Base-by-base conservation (phyloP, 2,888 invertebrate genomes). In the Gisinianus flammeolus region DNA sequence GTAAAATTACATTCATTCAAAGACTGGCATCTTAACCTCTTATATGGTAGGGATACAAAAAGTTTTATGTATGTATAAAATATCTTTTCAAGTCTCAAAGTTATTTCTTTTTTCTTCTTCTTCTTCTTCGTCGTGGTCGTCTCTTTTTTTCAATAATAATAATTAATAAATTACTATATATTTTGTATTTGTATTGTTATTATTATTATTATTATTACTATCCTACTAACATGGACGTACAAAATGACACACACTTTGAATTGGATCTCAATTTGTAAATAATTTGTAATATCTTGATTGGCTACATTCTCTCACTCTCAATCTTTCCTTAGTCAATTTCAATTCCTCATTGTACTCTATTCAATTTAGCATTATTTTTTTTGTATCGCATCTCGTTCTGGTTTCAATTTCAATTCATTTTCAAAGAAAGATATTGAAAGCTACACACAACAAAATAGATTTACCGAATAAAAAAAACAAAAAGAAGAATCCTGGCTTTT, bases 21-120 rank as follows among this genome's bases (percentile, higher is more conserved):
- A 35, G 26, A 68, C 68, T 68, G 68, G 68, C 68, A 68, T n/a
- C 68, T 67, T 68, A 68, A 68, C 68, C 35, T 35, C 33, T 68
- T 68, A 68, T 44, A 54, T 12, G 6, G 16, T 54, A n/a, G 3
- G 6, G 19, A 54, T 54, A n/a, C n/a, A 54, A 16, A 16, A 54
- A n/a, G 4, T n/a, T n/a, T 3, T 10, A 44, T 44, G 44, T 44
- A 16, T 44, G 16, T 67, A 31, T 22, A 67, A 67, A 31, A 67
- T 67, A 30, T 67, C 28, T 67, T 67, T 31, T 67, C 30, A 54
- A 54, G 54, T 54, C 54, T 54, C 54, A 54, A 54, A 54, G 54
- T 54, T 54, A 19, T 54, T 54, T 54, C n/a, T 54, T 54, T 54
- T n/a, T n/a, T n/a, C n/a, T n/a, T n/a, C n/a, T n/a, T n/a, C n/a